Base-by-base conservation (phyloP, 35 echinoderm and acorn worm genomes). In the Eucidaris tribuloides region DNA sequence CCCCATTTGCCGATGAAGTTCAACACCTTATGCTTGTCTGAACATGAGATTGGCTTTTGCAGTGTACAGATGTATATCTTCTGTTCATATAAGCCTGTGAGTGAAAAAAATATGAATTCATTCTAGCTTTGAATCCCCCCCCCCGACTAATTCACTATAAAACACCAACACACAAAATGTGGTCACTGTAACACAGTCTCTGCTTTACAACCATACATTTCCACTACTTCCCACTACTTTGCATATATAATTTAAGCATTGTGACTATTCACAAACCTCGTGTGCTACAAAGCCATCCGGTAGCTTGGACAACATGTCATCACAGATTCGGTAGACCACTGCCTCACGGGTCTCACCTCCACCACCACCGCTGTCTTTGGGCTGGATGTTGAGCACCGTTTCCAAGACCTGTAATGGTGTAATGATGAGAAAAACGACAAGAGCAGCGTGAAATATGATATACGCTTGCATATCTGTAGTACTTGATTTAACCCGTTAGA, bases 241-340 rank as follows among this genome's bases (percentile, higher is more conserved):
- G 50, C 11, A 14, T 14, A 5, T 5, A 19, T n/a, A n/a, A n/a
- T n/a, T n/a, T n/a, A n/a, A n/a, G n/a, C n/a, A 5, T 65, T 85
- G 34, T 49, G 25, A 70, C 43, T 30, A 28, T 14, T 30, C 18
- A 58, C 83, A 54, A 17, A 92, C 90, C 65, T 99, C 96, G 78
- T 90, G 87, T 34, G 83, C 59, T 1, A 93, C 65, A 42, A 90
- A 99, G 79, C 90, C 76, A 0, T 64, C 83, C 0, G 96, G 96
- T 37, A 99, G 58, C 41, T 99, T 99, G 37, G 89, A 91, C 79
- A 99, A 81, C 96, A 99, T 99, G 59, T 99, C 96, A 84, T 93
- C 83, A 15, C 91, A 91, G 38, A 92, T 79, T 63, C 68, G 78
- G 68, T 90, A 93, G 37, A 99, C 96, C 2, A 82, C 55, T 6